A percentile compares a stretch with the other conserved stretches of the same genome.
These are phyloP conservation scores for Stictonetta naevosa DNA, from an alignment of 2,113 vertebrate genomes.

Conservation along the genomic window DNA sequence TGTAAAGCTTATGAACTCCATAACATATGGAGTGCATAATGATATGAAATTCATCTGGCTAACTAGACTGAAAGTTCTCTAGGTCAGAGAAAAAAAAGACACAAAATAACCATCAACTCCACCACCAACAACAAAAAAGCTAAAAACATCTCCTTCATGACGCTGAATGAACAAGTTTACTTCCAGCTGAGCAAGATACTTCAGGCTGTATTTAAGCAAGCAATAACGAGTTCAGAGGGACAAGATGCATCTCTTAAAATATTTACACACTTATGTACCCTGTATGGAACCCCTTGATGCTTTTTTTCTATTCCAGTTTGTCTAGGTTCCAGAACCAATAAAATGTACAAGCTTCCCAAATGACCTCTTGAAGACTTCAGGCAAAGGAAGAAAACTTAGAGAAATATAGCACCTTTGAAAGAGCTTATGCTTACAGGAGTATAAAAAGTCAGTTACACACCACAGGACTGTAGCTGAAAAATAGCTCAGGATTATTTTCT, in stretches of 20 bases:
- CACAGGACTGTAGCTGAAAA: conserved; percentile 2
- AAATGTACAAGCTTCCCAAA: conserved; percentile 22
- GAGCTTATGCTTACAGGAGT: conserved; percentile 1
- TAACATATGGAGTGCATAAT: background rate
- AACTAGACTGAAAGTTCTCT: background rate
- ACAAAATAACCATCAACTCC: too few relatives aligned
- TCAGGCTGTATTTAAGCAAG: background rate
- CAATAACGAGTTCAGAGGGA: background rate
- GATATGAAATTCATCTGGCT: background rate
- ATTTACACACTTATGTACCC: conserved; percentile 1
- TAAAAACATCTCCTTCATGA: background rate
- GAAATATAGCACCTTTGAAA: conserved; percentile 27
- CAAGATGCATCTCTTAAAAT: background rate
- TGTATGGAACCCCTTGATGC: background rate
- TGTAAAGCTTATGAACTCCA: background rate
- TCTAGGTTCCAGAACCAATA: conserved; percentile 26
- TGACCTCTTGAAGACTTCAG: conserved; percentile 26
- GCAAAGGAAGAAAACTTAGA: background rate
- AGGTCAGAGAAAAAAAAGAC: too few relatives aligned
- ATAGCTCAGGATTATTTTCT: conserved; percentile 37
- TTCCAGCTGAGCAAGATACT: background rate
- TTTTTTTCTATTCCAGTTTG: background rate
- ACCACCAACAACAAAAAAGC: background rate
- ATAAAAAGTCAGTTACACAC: conserved; percentile 17
- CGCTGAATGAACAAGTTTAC: background rate